Percentiles rank a stretch among this genome's conserved stretches.
Conservation (phyloP, 1,140 invertebrate genomes). For the Drosophila repleta region DNA sequence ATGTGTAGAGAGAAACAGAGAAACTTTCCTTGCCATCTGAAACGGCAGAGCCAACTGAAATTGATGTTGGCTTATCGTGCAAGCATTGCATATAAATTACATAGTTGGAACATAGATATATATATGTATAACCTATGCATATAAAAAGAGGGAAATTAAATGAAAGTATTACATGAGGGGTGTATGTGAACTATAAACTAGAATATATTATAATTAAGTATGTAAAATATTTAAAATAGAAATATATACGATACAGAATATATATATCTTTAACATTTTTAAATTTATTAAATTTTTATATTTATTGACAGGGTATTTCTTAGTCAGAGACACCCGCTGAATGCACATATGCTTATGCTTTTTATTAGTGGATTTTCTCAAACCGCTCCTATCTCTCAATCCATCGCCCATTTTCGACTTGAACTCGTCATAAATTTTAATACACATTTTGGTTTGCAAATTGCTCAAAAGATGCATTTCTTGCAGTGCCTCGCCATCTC, state of each 20-base stretch:
- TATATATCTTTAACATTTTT: too few relatives aligned
- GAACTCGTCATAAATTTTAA: slow-evolving; percentile 81
- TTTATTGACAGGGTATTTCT: background rate
- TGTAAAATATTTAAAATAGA: too few relatives aligned
- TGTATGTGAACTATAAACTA: too few relatives aligned
- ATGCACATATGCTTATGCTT: background rate
- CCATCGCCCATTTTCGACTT: slow-evolving; percentile 54
- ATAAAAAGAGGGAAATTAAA: too few relatives aligned
- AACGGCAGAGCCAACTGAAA: background rate
- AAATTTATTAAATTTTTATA: too few relatives aligned
- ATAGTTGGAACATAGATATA: slow-evolving; percentile 44
- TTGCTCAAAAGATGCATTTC: slow-evolving; percentile 78
- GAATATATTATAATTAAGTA: too few relatives aligned
- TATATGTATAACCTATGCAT: background rate
- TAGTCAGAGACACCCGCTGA: background rate
- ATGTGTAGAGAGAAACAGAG: too few relatives aligned
- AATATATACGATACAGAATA: too few relatives aligned
- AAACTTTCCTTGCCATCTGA: too few relatives aligned
- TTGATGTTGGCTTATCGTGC: slow-evolving; percentile 31
- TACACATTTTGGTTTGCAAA: slow-evolving; percentile 82
- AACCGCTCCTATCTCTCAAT: slow-evolving; percentile 49
- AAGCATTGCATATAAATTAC: slow-evolving; percentile 49
- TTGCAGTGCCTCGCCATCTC: slow-evolving; percentile 38
- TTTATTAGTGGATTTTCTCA: slow-evolving; percentile 23
- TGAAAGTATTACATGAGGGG: too few relatives aligned